Percentiles rank a stretch among this genome's conserved stretches.
Evolutionary conservation across 2,888 invertebrate genomes (phyloP).

Genomic region (Automeris io): DNA sequence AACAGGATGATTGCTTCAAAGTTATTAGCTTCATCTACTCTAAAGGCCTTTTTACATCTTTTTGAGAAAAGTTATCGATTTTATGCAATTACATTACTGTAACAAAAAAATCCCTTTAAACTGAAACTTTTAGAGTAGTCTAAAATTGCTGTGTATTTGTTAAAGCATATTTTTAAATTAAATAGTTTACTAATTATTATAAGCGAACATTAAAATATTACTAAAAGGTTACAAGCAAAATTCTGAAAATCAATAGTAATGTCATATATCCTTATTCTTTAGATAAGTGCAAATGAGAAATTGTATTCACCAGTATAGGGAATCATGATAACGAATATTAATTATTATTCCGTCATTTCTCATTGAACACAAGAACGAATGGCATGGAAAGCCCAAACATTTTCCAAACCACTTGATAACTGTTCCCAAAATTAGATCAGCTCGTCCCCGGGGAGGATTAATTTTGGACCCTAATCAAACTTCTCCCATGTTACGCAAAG

Average conservation of each 20-base stretch:
- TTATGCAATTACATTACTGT: no score
- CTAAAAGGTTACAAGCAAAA: no score
- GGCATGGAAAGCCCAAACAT: slow-evolving; percentile 23
- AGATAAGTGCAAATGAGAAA: no score
- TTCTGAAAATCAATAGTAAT: no score
- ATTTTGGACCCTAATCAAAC: slow-evolving; percentile 60
- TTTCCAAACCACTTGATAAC: slow-evolving; percentile 40
- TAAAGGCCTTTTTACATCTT: not conserved
- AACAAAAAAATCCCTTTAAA: no score
- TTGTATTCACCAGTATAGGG: slow-evolving; percentile 7
- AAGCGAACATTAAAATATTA: no score
- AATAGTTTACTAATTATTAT: no score
- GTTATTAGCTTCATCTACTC: not conserved
- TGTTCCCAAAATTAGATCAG: slow-evolving; percentile 46
- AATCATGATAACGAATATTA: slow-evolving; percentile 9
- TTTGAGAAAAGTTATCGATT: not conserved
- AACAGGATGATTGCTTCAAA: slow-evolving; percentile 3
- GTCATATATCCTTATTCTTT: no score
- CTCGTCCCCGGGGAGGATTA: slow-evolving; percentile 44
- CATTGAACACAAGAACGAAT: slow-evolving; percentile 13
- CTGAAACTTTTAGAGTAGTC: no score
- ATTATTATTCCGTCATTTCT: slow-evolving; percentile 7
- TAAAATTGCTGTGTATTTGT: no score
- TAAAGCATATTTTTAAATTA: no score
- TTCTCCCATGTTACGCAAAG: slow-evolving; percentile 37